Evolutionary conservation across 2,113 vertebrate species (phyloP), one percentile per base, ranked within the genome.

Genomic region (Phaethornis superciliosus): DNA sequence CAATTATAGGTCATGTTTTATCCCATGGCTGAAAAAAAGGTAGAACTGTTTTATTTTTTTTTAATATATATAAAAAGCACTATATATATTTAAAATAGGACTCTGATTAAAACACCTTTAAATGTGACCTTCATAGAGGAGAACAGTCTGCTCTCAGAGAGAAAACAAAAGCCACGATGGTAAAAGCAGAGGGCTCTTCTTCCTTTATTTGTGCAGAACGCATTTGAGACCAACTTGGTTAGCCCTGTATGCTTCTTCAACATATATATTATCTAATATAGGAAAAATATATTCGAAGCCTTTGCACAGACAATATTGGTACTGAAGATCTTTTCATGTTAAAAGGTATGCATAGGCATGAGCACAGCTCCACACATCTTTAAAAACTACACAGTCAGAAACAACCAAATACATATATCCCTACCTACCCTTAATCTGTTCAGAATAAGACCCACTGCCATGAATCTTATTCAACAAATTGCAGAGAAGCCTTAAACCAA

Each of bases 321-420:
- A 72, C 30, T 26, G 28, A 86, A 83, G 17, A 15, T 0, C 0
- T 55, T 88, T 85, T 46, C 37, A 30, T 1, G 0, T 68, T 30
- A 37, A 81, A 83, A 88, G 23, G 2, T 6, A 0, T 27, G 10
- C 7, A 3, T 6, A 22, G 10, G 12, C 58, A 6, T 2, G 14
- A 77, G 23, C 0, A 0, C 23, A 47, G 28, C 40, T 70, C 30
- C 42, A 67, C 52, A 27, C 8, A 49, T 6, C 26, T 74, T 67
- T 47, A 32, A 59, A 47, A 69, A 16, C 20, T 15, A 23, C 16
- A 8, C 21, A 54, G 9, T 60, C 17, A n/a, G 8, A 84, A 84
- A 81, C 40, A 81, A 17, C 4, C 46, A 37, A 65, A 64, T 12
- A 35, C 16, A 40, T 16, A 49, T 4, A 62, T 19, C 46, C 46